Conservation (phyloP, 1,140 invertebrate genomes). For the Vanessa tameamea region DNA sequence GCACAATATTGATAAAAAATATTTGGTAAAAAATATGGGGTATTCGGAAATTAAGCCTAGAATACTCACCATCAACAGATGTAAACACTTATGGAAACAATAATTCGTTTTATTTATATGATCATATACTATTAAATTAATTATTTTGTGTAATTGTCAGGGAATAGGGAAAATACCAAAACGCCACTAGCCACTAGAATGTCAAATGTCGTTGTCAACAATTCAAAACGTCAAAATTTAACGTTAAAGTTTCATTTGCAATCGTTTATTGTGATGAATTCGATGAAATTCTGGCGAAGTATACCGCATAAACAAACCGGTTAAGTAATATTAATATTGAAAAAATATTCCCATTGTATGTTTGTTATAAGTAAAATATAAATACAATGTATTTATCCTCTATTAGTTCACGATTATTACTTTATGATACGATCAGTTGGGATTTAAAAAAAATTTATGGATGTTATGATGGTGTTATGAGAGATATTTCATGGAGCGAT, state of each 20-base stretch:
- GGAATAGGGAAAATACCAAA: background rate
- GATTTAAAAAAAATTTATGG: constrained; percentile 71
- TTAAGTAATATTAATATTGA: background rate
- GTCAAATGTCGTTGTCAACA: constrained; percentile 13
- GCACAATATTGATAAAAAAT: too few relatives aligned
- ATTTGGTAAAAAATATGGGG: too few relatives aligned
- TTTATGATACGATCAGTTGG: constrained; percentile 73
- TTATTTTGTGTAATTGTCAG: too few relatives aligned
- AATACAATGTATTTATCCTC: constrained; percentile 76
- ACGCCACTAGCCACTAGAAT: background rate
- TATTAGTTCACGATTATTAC: constrained; percentile 69
- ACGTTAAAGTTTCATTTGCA: constrained; percentile 7
- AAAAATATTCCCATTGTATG: background rate
- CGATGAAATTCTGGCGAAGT: background rate
- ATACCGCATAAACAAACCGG: background rate
- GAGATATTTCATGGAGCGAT: constrained; percentile 76
- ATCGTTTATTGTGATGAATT: constrained; percentile 8
- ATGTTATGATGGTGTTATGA: constrained; percentile 65
- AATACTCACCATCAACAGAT: too few relatives aligned
- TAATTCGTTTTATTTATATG: too few relatives aligned
- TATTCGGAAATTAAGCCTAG: too few relatives aligned
- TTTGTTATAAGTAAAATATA: constrained; percentile 9
- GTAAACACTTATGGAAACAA: too few relatives aligned
- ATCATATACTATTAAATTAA: background rate
- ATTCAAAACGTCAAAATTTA: constrained; percentile 35